Evolutionary conservation across 2,113 vertebrate genomes (phyloP).

Genomic region (Pseudorectes ferrugineus): DNA sequence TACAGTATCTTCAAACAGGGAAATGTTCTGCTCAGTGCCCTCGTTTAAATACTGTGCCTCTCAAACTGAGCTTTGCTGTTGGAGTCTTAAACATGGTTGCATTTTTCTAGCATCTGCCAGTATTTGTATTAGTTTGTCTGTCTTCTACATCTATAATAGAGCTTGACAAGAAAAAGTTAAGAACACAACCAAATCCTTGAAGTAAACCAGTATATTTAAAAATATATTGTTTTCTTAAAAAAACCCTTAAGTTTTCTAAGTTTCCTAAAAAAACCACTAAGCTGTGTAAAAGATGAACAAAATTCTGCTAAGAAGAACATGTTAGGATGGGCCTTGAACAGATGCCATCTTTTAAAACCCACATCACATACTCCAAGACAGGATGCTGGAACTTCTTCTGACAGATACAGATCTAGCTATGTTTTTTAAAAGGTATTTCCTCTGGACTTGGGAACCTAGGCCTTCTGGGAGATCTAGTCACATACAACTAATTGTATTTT

Average conservation of each 20-base stretch:
- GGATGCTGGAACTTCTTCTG: background rate
- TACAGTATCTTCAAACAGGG: background rate
- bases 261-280: background rate
- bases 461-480: background rate
- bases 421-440: background rate
- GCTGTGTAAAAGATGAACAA: background rate
- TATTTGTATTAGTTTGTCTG: background rate
- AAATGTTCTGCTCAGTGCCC: background rate
- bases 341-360: background rate
- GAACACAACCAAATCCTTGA: background rate
- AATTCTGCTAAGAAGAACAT: background rate
- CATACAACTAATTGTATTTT: background rate
- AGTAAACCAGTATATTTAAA: background rate
- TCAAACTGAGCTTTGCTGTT: background rate
- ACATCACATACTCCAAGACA: background rate
- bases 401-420: background rate
- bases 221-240: background rate
- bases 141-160: background rate
- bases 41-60: background rate
- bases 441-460: background rate
- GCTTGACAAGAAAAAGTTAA: background rate
- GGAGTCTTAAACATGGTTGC: background rate
- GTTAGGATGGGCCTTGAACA: background rate
- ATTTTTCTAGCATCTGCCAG: background rate
- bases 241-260: rapidly evolving